Percentiles rank a stretch among this genome's conserved stretches.
Evolutionary conservation across 92 coral and sea anemone species (phyloP).

Genomic region (Actinernus sp.): DNA sequence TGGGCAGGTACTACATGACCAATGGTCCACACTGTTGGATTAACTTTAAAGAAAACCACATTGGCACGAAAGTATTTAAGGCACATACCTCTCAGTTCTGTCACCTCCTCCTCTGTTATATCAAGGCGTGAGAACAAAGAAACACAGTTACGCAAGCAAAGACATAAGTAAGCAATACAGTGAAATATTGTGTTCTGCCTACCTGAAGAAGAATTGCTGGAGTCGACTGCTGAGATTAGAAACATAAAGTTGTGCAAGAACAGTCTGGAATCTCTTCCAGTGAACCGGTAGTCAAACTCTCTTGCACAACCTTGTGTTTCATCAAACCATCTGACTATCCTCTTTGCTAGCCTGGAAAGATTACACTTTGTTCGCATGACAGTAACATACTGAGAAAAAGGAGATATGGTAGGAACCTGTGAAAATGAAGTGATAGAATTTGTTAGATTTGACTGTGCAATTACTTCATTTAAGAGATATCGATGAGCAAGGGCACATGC

Average conservation of each 20-base stretch:
- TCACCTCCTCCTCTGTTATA: background rate
- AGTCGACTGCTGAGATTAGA: conserved; percentile 36
- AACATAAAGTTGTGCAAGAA: conserved; percentile 53
- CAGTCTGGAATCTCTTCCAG: conserved; percentile 63
- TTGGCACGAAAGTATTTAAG: background rate
- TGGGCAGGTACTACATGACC: conserved; percentile 10
- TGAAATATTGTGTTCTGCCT: conserved; percentile 30
- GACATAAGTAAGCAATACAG: conserved; percentile 43
- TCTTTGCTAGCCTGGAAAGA: conserved; percentile 37
- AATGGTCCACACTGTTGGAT: conserved; percentile 13
- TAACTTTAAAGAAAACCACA: background rate
- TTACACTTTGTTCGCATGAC: conserved; percentile 12
- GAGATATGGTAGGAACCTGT: conserved; percentile 34
- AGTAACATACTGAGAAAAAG: conserved; percentile 21
- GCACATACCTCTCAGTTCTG: conserved; percentile 1
- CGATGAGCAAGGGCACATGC: conserved; percentile 52
- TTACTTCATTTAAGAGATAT: conserved; percentile 29
- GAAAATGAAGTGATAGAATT: conserved; percentile 21
- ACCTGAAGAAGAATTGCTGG: conserved; percentile 12
- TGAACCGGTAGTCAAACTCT: conserved; percentile 59
- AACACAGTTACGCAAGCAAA: conserved; percentile 36
- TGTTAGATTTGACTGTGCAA: conserved; percentile 25
- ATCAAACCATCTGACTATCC: conserved; percentile 51
- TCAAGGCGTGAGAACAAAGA: conserved; percentile 2
- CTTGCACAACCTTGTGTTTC: conserved; percentile 27